Conservation (phyloP, 1,140 invertebrate genomes). For the Tetraneura akinire region DNA sequence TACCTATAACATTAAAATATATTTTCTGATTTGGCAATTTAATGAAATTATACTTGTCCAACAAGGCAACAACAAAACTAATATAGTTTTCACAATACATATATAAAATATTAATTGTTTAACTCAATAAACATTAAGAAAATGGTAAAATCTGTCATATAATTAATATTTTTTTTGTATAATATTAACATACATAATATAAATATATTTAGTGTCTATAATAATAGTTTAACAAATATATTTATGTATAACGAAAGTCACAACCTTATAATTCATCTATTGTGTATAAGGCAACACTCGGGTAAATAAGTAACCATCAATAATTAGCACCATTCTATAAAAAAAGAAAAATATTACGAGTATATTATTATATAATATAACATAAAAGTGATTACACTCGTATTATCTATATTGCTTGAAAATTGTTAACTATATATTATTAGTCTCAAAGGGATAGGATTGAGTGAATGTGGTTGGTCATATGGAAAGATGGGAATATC, state of each 20-base stretch:
- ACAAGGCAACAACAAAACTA: constrained; percentile 4
- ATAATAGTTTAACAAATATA: neutral
- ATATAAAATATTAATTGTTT: constrained; percentile 10
- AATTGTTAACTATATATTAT: neutral
- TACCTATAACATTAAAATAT: constrained; percentile 18
- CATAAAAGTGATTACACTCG: neutral
- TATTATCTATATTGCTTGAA: no score
- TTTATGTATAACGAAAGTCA: constrained; percentile 6
- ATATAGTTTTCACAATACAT: neutral
- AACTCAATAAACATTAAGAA: constrained; percentile 20
- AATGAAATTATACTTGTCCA: constrained; percentile 17
- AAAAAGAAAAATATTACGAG: constrained; percentile 33
- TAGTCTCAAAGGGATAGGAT: neutral
- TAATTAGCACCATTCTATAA: constrained; percentile 41
- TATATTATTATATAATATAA: neutral
- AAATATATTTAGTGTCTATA: constrained; percentile 18
- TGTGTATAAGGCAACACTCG: neutral
- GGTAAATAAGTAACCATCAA: constrained; percentile 33
- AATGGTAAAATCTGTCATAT: constrained; percentile 34
- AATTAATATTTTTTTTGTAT: constrained; percentile 8
- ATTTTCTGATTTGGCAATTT: constrained; percentile 9
- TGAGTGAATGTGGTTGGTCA: neutral
- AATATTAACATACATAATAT: neutral
- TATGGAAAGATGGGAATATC: neutral
- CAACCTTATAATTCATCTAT: neutral